Base-by-base conservation (phyloP, 2,113 vertebrate species). In the Hylia prasina region DNA sequence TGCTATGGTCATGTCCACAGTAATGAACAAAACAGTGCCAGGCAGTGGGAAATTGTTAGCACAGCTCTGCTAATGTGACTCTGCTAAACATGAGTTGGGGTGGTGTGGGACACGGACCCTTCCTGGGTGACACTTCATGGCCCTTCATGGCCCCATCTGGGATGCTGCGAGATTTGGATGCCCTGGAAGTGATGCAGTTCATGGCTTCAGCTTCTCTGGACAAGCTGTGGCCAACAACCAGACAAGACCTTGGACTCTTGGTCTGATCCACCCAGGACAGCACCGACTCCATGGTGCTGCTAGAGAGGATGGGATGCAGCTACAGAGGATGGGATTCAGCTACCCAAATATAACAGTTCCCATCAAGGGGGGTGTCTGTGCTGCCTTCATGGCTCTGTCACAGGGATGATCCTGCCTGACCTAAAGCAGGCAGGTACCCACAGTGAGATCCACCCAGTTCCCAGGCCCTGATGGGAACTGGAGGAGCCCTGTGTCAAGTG, bases 101-200 rank as follows among this genome's bases (percentile, higher is more conserved):
- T 37, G 44, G 17, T 18, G 35, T 1, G 9, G 35, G 50, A 48
- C 56, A 85, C 69, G 20, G 25, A 64, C 15, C 18, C 17, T 27
- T 68, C 28, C 33, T 6, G 2, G 15, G 39, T 0, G 1, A 54
- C 50, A n/a, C n/a, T n/a, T n/a, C n/a, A n/a, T n/a, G n/a, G n/a
- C n/a, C n/a, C n/a, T n/a, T n/a, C n/a, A 5, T 5, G 33, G 63
- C 27, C 39, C 20, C 14, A 7, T 10, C 25, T 45, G 53, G 63
- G 30, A 42, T 68, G 30, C 63, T 77, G n/a, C 0, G 0, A 53
- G 66, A 40, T 57, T 58, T 54, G 31, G 33, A 47, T 44, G 35
- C n/a, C 13, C 42, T 56, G 35, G 9, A 30, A 45, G 7, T 48
- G 18, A 15, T 7, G 56, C 10, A 7, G 22, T 40, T 65, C 0